Evolutionary conservation across 2,113 vertebrate species (phyloP).

Genomic region (Xiphias gladius): DNA sequence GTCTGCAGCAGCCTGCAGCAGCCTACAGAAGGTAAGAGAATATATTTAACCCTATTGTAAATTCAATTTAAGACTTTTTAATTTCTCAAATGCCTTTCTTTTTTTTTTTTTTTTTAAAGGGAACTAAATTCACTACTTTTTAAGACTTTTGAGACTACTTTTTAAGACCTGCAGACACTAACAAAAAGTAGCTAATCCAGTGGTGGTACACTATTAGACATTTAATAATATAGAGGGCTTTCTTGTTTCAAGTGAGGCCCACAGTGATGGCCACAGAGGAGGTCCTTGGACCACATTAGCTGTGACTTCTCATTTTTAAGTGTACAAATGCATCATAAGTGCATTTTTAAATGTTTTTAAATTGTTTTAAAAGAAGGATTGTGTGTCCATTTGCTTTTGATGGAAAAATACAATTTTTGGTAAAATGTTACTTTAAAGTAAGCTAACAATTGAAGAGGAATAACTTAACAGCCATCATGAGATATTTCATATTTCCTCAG

Average conservation of each 20-base stretch:
- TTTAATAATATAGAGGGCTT: no score
- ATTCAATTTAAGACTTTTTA: not conserved
- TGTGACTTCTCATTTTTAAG: not conserved
- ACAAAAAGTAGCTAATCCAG: not conserved
- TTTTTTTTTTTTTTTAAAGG: not conserved
- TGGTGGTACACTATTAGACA: no score
- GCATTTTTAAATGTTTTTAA: no score
- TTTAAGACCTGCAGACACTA: not conserved
- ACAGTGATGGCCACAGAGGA: no score
- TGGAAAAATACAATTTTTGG: not conserved
- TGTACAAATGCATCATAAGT: no score
- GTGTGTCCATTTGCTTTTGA: not conserved
- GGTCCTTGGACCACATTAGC: not conserved
- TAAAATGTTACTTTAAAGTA: not conserved
- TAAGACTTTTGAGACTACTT: not conserved
- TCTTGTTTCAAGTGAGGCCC: no score
- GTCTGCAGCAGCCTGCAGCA: not conserved
- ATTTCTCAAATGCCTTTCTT: not conserved
- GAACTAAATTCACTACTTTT: not conserved
- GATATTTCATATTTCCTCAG: constrained; percentile 33
- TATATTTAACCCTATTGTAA: not conserved
- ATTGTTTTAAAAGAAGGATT: not conserved
- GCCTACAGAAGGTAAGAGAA: not conserved
- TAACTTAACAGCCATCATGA: not conserved
- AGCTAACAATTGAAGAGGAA: not conserved